A percentile compares a stretch with the other conserved stretches of the same genome.
These are phyloP conservation scores for Sisyra nigra DNA, from an alignment of 2,888 invertebrate genomes.

Conservation along the genomic window DNA sequence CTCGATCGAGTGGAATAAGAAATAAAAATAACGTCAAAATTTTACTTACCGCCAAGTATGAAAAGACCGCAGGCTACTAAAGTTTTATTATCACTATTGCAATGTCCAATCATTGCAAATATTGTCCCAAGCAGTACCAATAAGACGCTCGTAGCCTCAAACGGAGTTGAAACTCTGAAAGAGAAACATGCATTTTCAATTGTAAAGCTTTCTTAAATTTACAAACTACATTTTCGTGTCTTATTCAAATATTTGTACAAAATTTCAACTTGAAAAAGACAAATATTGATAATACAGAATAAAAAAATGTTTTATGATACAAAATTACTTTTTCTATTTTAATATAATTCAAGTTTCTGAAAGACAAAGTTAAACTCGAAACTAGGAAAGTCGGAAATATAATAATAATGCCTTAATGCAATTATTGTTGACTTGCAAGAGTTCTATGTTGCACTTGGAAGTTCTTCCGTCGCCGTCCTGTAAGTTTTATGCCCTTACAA, in stretches of 20 bases:
- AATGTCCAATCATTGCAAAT: slow-evolving; percentile 39
- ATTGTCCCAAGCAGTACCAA: slow-evolving; percentile 35
- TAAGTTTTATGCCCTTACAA: too few species aligned
- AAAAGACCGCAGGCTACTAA: slow-evolving; percentile 41
- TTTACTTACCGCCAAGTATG: slow-evolving; percentile 37
- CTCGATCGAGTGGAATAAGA: too few species aligned
- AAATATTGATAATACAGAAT: background rate
- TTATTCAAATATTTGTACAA: background rate
- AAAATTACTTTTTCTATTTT: background rate
- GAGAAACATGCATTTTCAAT: slow-evolving; percentile 12
- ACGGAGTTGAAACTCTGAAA: slow-evolving; percentile 41
- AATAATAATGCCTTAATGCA: too few species aligned
- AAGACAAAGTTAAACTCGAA: background rate
- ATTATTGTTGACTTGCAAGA: too few species aligned
- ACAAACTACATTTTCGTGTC: background rate
- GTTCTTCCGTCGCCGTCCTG: too few species aligned
- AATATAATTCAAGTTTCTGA: background rate
- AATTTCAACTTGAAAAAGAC: background rate
- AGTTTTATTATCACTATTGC: slow-evolving; percentile 41
- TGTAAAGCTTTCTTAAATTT: too few species aligned
- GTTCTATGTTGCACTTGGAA: too few species aligned
- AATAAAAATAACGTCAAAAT: slow-evolving; percentile 1
- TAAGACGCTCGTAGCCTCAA: slow-evolving; percentile 34
- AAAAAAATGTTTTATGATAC: background rate
- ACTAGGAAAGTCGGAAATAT: background rate